Conservation (phyloP, 92 coral and sea anemone genomes). For the Umimayanthus kanabou region DNA sequence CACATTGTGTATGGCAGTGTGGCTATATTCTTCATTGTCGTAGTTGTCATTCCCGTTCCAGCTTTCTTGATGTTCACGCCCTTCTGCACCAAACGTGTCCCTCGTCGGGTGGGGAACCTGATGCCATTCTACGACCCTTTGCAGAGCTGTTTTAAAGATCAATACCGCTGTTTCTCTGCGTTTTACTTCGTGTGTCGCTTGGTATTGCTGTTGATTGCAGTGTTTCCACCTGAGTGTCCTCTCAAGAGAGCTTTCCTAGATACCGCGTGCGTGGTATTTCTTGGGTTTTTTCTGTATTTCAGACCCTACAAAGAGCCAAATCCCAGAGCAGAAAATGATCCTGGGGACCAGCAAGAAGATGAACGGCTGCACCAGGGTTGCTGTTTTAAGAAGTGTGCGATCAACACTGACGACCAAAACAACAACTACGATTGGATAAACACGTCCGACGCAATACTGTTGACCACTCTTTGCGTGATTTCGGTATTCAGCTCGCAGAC, state of each 20-base stretch:
- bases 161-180: slow-evolving; percentile 53
- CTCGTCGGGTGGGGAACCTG: slow-evolving; percentile 25
- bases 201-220: not conserved
- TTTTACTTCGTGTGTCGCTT: slow-evolving; percentile 56
- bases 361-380: not conserved
- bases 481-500: slow-evolving; percentile 56
- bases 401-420: not conserved
- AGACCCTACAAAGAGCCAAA: slow-evolving; percentile 45
- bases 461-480: slow-evolving; percentile 71
- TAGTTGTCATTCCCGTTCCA: slow-evolving; percentile 53
- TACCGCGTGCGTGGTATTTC: slow-evolving; percentile 1
- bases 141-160: slow-evolving; percentile 54
- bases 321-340: not conserved
- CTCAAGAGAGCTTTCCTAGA: slow-evolving; percentile 4
- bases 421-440: slow-evolving; percentile 72
- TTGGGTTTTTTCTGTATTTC: slow-evolving; percentile 35
- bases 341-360: slow-evolving; percentile 28
- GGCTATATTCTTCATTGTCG: slow-evolving; percentile 44
- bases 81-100: slow-evolving; percentile 35
- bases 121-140: slow-evolving; percentile 47
- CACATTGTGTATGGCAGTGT: not conserved
- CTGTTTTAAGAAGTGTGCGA: not conserved
- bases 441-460: slow-evolving; percentile 71
- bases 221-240: not conserved
- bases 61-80: slow-evolving; percentile 52